Evolutionary conservation across 2,888 invertebrate genomes (phyloP).

Genomic region (Dolomedes plantarius): DNA sequence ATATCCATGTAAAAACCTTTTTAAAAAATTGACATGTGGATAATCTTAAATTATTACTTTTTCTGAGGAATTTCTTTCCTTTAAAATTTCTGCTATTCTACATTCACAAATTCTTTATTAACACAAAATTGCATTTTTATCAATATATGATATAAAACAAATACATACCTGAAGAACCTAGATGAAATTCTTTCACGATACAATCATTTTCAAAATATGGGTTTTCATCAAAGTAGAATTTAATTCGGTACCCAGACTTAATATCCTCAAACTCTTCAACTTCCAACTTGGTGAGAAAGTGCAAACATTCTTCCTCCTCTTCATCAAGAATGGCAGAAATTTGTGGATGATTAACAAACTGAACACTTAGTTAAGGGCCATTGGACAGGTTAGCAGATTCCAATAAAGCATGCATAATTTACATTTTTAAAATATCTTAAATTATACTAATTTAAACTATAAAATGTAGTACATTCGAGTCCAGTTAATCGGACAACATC

Average conservation of each 20-base stretch:
- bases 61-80: too few relatives aligned
- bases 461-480: too few relatives aligned
- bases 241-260: constrained; percentile 87
- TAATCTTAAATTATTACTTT: too few relatives aligned
- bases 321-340: constrained; percentile 87
- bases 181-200: constrained; percentile 87
- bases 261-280: constrained; percentile 92
- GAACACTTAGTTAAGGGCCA: constrained; percentile 43
- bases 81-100: too few relatives aligned
- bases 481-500: too few relatives aligned
- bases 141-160: too few relatives aligned
- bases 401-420: not conserved
- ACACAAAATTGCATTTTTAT: too few relatives aligned
- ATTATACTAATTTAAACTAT: too few relatives aligned
- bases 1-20: too few relatives aligned
- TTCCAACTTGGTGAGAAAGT: constrained; percentile 84
- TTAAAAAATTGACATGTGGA: too few relatives aligned
- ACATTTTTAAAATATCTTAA: not conserved
- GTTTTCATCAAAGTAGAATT: constrained; percentile 87
- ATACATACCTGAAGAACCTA: constrained; percentile 80
- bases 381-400: too few relatives aligned
- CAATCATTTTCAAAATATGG: constrained; percentile 88
- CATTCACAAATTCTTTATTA: too few relatives aligned
- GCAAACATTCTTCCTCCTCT: constrained; percentile 88
- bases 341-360: constrained; percentile 92